phyloP scores from a whole-genome alignment of 2,797 vertebrate genomes.

The Monodelphis domestica region DNA sequence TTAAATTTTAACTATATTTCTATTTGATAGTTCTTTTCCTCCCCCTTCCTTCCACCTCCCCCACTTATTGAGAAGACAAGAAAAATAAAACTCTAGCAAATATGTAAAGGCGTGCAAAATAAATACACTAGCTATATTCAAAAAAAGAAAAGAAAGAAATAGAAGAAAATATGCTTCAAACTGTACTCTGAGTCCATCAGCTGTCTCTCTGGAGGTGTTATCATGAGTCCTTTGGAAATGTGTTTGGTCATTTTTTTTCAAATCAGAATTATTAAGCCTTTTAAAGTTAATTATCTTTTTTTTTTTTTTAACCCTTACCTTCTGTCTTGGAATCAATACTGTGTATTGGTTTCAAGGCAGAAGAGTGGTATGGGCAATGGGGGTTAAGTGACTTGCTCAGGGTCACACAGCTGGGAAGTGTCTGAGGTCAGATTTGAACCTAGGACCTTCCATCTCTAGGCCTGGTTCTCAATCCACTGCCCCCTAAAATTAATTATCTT shows the following conservation, averaged over 20 bases:
- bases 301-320: no score
- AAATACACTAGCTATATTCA: not conserved
- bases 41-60: not conserved
- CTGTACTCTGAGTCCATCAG: not conserved
- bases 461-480: no score
- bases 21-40: not conserved
- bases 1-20: not conserved
- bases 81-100: not conserved
- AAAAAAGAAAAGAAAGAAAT: not conserved
- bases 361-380: no score
- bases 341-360: no score
- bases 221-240: not conserved
- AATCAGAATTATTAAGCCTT: not conserved
- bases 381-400: no score
- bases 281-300: no score
- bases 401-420: no score
- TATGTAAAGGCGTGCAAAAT: not conserved
- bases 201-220: not conserved
- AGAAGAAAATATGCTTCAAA: not conserved
- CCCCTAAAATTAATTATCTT: not conserved
- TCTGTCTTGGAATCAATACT: no score
- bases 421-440: no score
- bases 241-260: not conserved
- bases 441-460: no score
- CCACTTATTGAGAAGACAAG: not conserved